A percentile compares a stretch with the other conserved stretches of the same genome.
Evolutionary conservation across 2,888 invertebrate genomes (phyloP).

Genomic region (Eupithecia insigniata): DNA sequence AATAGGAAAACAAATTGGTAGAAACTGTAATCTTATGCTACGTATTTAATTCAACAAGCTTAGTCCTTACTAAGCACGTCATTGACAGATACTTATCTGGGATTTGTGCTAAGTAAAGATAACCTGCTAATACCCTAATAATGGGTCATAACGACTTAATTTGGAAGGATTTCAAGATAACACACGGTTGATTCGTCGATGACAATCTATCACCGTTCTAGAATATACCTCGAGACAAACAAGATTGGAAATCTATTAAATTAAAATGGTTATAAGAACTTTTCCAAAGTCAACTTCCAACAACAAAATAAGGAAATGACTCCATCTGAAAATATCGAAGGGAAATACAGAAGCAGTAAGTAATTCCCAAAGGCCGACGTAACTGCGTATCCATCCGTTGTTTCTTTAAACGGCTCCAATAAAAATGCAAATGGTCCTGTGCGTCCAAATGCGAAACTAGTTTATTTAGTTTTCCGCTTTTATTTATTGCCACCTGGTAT

Average conservation of each 20-base stretch:
- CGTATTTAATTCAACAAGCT: no score
- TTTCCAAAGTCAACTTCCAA: conserved; percentile 11
- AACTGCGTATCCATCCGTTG: conserved; percentile 64
- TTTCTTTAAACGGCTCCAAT: conserved; percentile 78
- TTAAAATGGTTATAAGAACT: not conserved
- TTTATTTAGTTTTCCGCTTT: conserved; percentile 64
- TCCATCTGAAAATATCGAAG: conserved; percentile 37
- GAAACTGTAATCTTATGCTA: no score
- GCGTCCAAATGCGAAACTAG: conserved; percentile 67
- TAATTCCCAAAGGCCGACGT: conserved; percentile 54
- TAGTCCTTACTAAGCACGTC: no score
- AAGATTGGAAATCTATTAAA: not conserved
- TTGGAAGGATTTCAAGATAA: no score
- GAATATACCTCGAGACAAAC: no score
- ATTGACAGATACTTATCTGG: no score
- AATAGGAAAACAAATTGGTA: no score
- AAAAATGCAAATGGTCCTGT: conserved; percentile 78
- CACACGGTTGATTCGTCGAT: no score
- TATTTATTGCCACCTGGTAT: conserved; percentile 38
- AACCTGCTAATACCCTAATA: not conserved
- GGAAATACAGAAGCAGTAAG: conserved; percentile 42
- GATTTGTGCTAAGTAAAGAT: not conserved
- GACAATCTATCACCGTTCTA: no score
- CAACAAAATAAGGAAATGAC: conserved; percentile 33
- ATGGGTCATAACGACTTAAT: no score